Base-by-base conservation (phyloP, 2,797 vertebrate species). In the Leontopithecus rosalia region DNA sequence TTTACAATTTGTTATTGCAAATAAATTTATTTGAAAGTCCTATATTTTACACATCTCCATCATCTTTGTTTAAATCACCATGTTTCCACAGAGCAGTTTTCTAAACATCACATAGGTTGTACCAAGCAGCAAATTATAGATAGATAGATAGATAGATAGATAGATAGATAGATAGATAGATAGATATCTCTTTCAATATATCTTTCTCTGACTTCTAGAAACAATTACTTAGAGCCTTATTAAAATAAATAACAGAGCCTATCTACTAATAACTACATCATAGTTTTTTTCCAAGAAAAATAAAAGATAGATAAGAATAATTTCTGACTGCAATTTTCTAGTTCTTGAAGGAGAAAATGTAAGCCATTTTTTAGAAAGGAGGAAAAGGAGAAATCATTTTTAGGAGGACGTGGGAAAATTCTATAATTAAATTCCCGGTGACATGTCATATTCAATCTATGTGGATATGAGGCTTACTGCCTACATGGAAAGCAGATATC, bases 1-100 rank as follows among this genome's bases (percentile, higher is more conserved):
- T 88, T 72, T 97, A 84, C 52, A 90, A 89, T 95, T 57, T 48
- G 11, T 8, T 48, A 43, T 75, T 97, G 86, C 76, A 96, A 73
- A 72, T 97, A 90, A 97, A 72, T 94, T 80, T 77, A 81, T 86
- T 92, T 92, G 22, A 93, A 95, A 92, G 52, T 20, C 48, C 90
- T 80, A 2, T 39, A 48, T 81, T 96, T 96, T 92, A 89, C 86
- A 2, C 24, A 41, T 77, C 72, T 93, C 39, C 64, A 82, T 41
- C 41, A 48, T 46, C 22, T 8, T 58, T 90, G 96, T 84, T 86
- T 92, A 97, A 98, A 90, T 48, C n/a, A 61, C 82, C 93, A 48
- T 64, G 79, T 89, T 97, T 96, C 72, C 52, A 94, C 50, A 84
- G 48, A 91, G 43, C 0, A 70, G 12, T 64, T 97, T 97, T 95